Base-by-base conservation (phyloP, 2,888 invertebrate species). In the Eulithis prunata region DNA sequence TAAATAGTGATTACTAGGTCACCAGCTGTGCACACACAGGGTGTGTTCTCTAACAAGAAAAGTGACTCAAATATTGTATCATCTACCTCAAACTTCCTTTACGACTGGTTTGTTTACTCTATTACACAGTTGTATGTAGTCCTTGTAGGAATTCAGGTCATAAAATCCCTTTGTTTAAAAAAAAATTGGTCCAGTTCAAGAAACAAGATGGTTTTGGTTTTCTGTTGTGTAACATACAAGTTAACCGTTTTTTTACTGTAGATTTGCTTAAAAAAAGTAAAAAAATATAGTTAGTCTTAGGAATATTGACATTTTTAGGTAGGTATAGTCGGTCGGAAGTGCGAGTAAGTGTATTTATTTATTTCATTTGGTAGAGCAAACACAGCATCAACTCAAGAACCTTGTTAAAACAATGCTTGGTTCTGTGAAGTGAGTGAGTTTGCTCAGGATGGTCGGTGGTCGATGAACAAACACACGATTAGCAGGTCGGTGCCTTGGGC, bases 391-490 rank as follows among this genome's bases (percentile, higher is more conserved):
- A n/a, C 53, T 46, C 55, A 38, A 46, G 13, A 62, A 36, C 61
- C 57, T 59, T 65, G 70, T 45, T 69, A 69, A 69, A 66, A 61
- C 70, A 71, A 75, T 54, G 60, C 51, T 38, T 61, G 54, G 66
- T 68, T 71, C 61, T 63, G 68, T 66, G 66, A 66, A 70, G 62
- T 51, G 14, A 55, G 57, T 62, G 45, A 53, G 68, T 68, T 68
- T 64, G 54, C 63, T 54, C 64, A 64, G 68, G 61, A 68, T 61
- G 45, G 63, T 59, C 47, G 46, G 43, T 72, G 72, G 71, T 72
- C 77, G 73, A 74, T 75, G 71, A 71, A 76, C 76, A 78, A 75
- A 78, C 72, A 77, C 63, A 62, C 59, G 73, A 76, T 78, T 78
- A 76, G 71, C 76, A 60, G 69, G 70, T 46, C 32, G 4, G 32